Evolutionary conservation across 1,140 invertebrate genomes (phyloP).

Genomic region (Cotesia typhae): DNA sequence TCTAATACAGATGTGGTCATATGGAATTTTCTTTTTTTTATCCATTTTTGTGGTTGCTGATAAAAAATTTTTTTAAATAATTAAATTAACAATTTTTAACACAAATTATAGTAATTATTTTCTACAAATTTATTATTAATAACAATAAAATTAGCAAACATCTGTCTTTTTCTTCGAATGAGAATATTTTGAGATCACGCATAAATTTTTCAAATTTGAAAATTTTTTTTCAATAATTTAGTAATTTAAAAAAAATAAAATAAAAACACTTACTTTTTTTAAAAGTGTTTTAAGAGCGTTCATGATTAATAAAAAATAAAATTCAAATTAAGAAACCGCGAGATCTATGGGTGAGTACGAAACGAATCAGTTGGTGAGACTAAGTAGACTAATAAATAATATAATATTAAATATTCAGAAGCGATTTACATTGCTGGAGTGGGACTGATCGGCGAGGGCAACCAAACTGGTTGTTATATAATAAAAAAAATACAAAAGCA

Average conservation of each 20-base stretch:
- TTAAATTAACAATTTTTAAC: constrained; percentile 26
- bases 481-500: constrained; percentile 21
- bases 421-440: constrained; percentile 17
- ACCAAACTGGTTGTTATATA: constrained; percentile 33
- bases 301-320: constrained; percentile 17
- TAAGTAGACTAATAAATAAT: constrained; percentile 21
- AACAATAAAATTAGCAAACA: too few relatives aligned
- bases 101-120: constrained; percentile 9
- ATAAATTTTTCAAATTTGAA: too few relatives aligned
- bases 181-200: too few relatives aligned
- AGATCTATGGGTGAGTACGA: background rate
- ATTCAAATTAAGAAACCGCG: background rate
- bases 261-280: constrained; percentile 24
- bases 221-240: background rate
- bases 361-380: background rate
- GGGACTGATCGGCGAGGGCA: constrained; percentile 27
- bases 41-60: constrained; percentile 47
- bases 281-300: constrained; percentile 26
- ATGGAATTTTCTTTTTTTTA: constrained; percentile 45
- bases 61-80: background rate
- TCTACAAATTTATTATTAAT: too few relatives aligned
- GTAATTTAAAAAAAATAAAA: background rate
- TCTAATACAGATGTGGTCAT: constrained; percentile 37
- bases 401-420: too few relatives aligned
- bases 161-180: too few relatives aligned